These are phyloP conservation scores for Axis porcinus DNA, from an alignment of 2,113 vertebrate species.

Conservation along the genomic window DNA sequence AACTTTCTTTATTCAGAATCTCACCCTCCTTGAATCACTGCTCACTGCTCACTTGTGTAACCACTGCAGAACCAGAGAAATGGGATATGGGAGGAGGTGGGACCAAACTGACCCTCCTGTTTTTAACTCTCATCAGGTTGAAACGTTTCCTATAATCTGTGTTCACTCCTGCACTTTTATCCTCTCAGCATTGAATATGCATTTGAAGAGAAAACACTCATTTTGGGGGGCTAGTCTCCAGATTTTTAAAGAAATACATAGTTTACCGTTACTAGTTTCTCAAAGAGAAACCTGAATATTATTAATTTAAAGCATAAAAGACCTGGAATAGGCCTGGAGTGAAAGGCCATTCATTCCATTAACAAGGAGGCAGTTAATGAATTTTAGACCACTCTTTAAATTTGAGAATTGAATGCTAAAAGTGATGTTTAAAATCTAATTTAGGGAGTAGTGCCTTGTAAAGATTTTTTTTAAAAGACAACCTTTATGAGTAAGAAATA, in stretches of 20 bases:
- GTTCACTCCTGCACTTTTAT: background rate
- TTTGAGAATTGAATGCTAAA: background rate
- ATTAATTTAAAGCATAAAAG: background rate
- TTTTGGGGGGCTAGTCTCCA: background rate
- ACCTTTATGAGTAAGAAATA: background rate
- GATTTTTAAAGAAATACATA: background rate
- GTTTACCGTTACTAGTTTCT: background rate
- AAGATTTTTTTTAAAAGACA: background rate
- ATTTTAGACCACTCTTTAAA: conserved; percentile 1
- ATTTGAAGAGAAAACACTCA: background rate
- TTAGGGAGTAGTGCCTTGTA: background rate
- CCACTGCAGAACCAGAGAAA: background rate
- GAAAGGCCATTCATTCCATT: background rate
- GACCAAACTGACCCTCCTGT: background rate
- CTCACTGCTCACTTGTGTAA: background rate
- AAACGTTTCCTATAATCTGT: background rate
- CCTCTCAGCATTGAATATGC: background rate
- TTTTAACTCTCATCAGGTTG: background rate
- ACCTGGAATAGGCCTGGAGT: background rate
- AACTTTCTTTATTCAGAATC: background rate
- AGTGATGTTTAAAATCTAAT: background rate
- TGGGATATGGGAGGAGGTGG: background rate
- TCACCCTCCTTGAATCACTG: background rate
- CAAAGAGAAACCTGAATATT: background rate
- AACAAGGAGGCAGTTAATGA: background rate